These are phyloP conservation scores for Phaetusa simplex DNA, from an alignment of 2,113 vertebrate genomes.

Conservation along the genomic window DNA sequence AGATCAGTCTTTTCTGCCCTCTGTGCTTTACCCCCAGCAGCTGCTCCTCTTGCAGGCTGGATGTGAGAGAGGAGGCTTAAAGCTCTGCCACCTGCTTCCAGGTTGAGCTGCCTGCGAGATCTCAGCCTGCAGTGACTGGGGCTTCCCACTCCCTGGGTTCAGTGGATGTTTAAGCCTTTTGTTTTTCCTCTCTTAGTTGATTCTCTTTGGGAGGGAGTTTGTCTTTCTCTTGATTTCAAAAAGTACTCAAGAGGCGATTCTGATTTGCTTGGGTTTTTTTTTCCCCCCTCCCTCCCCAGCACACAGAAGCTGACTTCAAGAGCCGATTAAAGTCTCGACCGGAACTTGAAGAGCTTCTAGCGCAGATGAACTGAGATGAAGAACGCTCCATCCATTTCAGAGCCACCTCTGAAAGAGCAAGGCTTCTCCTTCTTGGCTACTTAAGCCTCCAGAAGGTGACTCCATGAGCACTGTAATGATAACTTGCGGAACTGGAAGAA, in stretches of 20 bases:
- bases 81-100: not conserved
- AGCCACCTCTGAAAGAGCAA: fast-evolving
- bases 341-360: conserved; percentile 86
- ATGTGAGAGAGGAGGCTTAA: not conserved
- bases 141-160: not conserved
- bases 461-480: not conserved
- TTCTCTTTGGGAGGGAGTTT: not conserved
- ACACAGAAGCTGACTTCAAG: conserved; percentile 84
- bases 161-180: not conserved
- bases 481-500: fast-evolving
- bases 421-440: not conserved
- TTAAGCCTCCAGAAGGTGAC: not conserved
- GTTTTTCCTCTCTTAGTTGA: not conserved
- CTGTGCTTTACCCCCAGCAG: not conserved
- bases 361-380: conserved; percentile 74
- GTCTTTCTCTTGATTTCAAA: not conserved
- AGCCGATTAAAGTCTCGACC: conserved; percentile 85
- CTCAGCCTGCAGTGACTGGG: too few species aligned
- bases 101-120: not conserved
- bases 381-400: not conserved
- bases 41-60: not conserved
- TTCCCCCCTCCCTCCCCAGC: conserved; percentile 66
- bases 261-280: not conserved
- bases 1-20: not conserved
- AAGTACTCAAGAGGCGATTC: not conserved